Evolutionary conservation across 2,113 vertebrate genomes (phyloP), one percentile per base, ranked within the genome.

Genomic region (Pedionomus torquatus): DNA sequence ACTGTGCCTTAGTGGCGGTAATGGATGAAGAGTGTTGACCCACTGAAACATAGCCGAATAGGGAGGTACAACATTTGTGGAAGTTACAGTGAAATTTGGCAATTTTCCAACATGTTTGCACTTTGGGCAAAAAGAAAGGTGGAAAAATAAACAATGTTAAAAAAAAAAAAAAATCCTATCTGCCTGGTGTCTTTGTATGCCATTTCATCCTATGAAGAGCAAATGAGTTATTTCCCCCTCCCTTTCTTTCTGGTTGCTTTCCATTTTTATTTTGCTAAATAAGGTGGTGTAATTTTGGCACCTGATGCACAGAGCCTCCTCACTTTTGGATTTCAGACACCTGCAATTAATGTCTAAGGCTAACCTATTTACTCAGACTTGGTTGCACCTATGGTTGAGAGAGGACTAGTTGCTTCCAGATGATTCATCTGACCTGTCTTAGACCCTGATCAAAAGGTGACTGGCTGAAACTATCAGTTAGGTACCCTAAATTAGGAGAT

Each of bases 351-450:
- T 68, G 65, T 75, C 66, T 64, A 55, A 88, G 75, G 13, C 61
- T 48, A 51, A 60, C 57, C 33, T 83, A 5, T 90, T 92, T 83
- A 88, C 57, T 87, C 43, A 85, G 52, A 55, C 52, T 51, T 55
- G 25, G 80, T 83, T 86, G 31, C 55, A 58, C 63, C 31, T 66
- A 2, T 58, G 69, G 64, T 33, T 81, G 69, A 81, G 83, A 89
- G 83, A 78, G 64, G 60, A 83, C n/a, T 69, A 54, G 55, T 68
- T 1, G 7, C 63, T 93, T 92, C 75, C 54, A 77, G 37, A 33
- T 93, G 86, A 95, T 80, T 95, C 64, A 66, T 65, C 79, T 95
- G 80, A 75, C 60, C 89, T 57, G 66, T 61, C 71, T 90, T 92
- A 83, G 91, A 48, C 68, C 63, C 55, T 63, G 77, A 83, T 78